Base-by-base conservation (phyloP, 2,888 invertebrate species). In the Hermaeophaga mercurialis region DNA sequence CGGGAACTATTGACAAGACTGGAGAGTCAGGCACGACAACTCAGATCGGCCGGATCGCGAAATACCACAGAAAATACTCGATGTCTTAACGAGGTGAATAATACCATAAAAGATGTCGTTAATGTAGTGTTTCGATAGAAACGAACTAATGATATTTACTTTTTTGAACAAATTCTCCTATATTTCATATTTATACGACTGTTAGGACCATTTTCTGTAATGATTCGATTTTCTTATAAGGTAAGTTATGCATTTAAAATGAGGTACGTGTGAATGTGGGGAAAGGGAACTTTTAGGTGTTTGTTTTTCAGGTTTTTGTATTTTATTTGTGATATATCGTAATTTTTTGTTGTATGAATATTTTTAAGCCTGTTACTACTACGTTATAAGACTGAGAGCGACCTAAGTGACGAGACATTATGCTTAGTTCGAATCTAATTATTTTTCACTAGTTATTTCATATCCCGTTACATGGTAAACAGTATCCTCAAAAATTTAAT, bases 1-100 rank as follows among this genome's bases (percentile, higher is more conserved):
- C 86, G 91, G 34, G 88, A 90, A 75, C 76, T 90, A 59, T 81
- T 90, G 18, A 84, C 85, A 2, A 81, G 87, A 39, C 80, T 90
- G 47, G 90, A 90, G 73, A 80, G 81, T 9, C 88, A 89, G 72
- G 87, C 86, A 22, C 80, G 85, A 62, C 84, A 84, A 67, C 75
- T 90, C 62, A 80, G 89, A 50, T 84, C 87, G 36, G 87, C 88
- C 4, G 86, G 88, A 52, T 84, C 85, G 53, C 82, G 87, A 68
- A 89, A 88, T 74, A 82, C 85, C 46, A 80, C 85, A 56, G 88
- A 88, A 75, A 85, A 83, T 77, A 81, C 85, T 64, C 83, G 85
- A 70, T 81, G 85, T 69, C 82, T 89, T 66, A 80, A 83, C 70
- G 91, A 91, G 68, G 86, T 92, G 62, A 87, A 87, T 68, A 86